Evolutionary conservation across 2,888 invertebrate species (phyloP).

Genomic region (Arenicola marina): DNA sequence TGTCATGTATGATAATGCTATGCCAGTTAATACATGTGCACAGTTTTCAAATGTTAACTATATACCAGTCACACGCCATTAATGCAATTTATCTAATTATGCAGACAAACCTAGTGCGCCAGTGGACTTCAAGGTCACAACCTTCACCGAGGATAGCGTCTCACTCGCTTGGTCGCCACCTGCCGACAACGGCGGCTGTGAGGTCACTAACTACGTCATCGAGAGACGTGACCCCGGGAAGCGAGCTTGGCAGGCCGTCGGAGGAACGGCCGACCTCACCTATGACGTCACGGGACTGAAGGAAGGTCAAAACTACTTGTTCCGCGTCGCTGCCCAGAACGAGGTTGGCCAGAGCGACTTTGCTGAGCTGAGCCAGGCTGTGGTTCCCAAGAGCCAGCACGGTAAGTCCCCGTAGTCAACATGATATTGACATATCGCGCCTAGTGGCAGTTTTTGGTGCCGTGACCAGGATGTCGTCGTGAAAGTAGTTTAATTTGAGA

Average conservation of each 20-base stretch:
- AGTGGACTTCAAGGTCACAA: conserved; percentile 71
- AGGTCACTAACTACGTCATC: conserved; percentile 42
- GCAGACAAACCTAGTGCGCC: conserved; percentile 74
- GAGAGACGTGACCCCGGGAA: conserved; percentile 69
- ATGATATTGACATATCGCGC: no score
- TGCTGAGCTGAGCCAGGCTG: conserved; percentile 37
- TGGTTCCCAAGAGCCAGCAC: conserved; percentile 6
- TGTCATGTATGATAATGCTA: no score
- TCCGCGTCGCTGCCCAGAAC: conserved; percentile 34
- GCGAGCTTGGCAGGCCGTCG: conserved; percentile 71
- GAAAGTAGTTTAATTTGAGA: no score
- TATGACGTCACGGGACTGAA: conserved; percentile 12
- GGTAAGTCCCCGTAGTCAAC: conserved; percentile 4
- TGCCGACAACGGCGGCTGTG: conserved; percentile 33
- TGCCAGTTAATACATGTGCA: no score
- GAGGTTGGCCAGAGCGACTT: conserved; percentile 76
- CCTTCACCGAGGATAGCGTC: conserved; percentile 71
- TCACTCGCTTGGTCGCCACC: conserved; percentile 75
- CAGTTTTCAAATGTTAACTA: no score
- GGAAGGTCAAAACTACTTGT: conserved; percentile 18
- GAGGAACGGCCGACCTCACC: conserved; percentile 7
- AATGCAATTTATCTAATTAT: no score
- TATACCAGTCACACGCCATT: no score
- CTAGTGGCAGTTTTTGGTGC: no score
- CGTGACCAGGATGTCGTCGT: no score